A percentile compares a stretch with the other conserved stretches of the same genome.
phyloP scores from a whole-genome alignment of 2,113 vertebrate species.

The Austrofundulus limnaeus region DNA sequence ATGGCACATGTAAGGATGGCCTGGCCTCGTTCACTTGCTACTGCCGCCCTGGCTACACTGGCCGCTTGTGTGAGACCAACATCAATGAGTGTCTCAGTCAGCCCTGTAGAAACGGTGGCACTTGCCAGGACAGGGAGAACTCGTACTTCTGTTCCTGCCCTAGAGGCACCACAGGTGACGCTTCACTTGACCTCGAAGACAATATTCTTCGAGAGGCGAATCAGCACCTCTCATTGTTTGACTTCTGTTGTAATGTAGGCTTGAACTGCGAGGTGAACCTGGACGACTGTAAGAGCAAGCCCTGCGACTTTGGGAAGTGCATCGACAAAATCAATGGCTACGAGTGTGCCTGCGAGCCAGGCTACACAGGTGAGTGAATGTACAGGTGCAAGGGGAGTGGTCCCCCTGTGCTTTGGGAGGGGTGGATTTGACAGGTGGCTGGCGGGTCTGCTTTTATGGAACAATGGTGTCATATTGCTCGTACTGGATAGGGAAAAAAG shows the following conservation, averaged over 20 bases:
- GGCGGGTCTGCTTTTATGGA: constrained; percentile 52
- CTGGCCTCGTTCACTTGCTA: constrained; percentile 88
- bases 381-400: constrained; percentile 59
- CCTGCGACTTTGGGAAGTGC: constrained; percentile 90
- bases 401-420: constrained; percentile 63
- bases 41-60: constrained; percentile 88
- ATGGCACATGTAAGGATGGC: constrained; percentile 88
- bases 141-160: constrained; percentile 89
- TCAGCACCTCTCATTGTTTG: background rate
- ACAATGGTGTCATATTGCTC: constrained; percentile 73
- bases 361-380: constrained; percentile 81
- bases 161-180: constrained; percentile 90
- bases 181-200: background rate
- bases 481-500: constrained; percentile 55
- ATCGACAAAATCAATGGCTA: constrained; percentile 94
- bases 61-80: constrained; percentile 92
- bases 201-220: background rate
- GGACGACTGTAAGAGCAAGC: constrained; percentile 91
- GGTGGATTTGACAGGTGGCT: constrained; percentile 74
- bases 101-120: constrained; percentile 91
- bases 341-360: constrained; percentile 89
- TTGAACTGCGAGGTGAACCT: constrained; percentile 92
- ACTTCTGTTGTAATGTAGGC: constrained; percentile 69
- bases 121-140: constrained; percentile 91
- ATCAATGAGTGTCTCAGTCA: constrained; percentile 94